A percentile compares a stretch with the other conserved stretches of the same genome.
Evolutionary conservation across 2,113 vertebrate species (phyloP).

Genomic region (Turdus rufiventris): DNA sequence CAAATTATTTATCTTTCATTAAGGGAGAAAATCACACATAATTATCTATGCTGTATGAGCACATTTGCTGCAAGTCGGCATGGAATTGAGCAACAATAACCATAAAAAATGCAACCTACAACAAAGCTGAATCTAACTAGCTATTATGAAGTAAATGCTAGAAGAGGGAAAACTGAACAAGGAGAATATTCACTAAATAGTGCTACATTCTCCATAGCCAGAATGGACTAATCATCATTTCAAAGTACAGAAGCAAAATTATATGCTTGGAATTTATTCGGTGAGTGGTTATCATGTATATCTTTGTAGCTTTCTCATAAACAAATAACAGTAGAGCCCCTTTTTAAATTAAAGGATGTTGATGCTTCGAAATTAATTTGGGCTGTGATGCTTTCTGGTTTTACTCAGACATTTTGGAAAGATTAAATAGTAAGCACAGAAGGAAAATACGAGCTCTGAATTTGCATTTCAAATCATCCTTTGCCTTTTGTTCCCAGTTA

Average conservation of each 20-base stretch:
- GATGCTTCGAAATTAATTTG: slow-evolving; percentile 14
- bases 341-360: slow-evolving; percentile 3
- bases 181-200: background rate
- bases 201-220: background rate
- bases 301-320: slow-evolving; percentile 5
- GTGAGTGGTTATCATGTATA: background rate
- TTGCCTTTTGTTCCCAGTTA: background rate
- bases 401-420: background rate
- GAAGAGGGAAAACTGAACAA: slow-evolving; percentile 1
- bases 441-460: background rate
- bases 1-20: slow-evolving; percentile 72
- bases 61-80: slow-evolving; percentile 51
- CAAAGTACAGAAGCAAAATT: slow-evolving; percentile 4
- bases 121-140: slow-evolving; percentile 44
- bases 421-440: background rate
- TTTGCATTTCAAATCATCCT: slow-evolving; percentile 43
- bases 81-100: slow-evolving; percentile 37
- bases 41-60: slow-evolving; percentile 65
- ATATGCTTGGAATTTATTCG: slow-evolving; percentile 5
- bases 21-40: slow-evolving; percentile 65
- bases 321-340: background rate
- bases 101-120: slow-evolving; percentile 36
- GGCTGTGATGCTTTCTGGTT: background rate
- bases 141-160: slow-evolving; percentile 36
- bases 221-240: background rate